Evolutionary conservation across 2,888 invertebrate genomes (phyloP), one percentile per base, ranked within the genome.

Genomic region (Mythimna impura): DNA sequence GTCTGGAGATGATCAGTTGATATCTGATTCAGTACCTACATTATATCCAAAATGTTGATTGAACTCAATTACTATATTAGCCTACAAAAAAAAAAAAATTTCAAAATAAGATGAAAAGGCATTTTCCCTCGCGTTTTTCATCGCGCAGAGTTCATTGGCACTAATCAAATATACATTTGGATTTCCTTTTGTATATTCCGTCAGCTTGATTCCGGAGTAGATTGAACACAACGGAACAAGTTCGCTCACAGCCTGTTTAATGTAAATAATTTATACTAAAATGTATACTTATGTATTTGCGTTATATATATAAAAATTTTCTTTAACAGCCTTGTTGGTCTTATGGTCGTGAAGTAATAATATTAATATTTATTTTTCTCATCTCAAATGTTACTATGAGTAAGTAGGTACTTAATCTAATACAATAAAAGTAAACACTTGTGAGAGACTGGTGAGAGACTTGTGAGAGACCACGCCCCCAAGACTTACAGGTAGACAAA

Each of bases 121-220:
- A 14, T 20, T 76, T 36, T 17, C 76, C 52, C 12, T 61, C 36
- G 1, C 54, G 2, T 61, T 68, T 76, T 50, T 22, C 47, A 76
- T 25, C 20, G 25, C 52, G n/a, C 36, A 54, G 3, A 74, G 67
- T 61, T 61, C 74, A 76, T 50, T 40, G 63, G 54, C 63, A 30
- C 30, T 54, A 71, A 77, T 76, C 64, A 64, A 76, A 77, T 77
- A 70, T 52, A 70, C 58, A 63, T 76, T 70, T 70, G 36, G 36
- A 50, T 61, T 76, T 61, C 69, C 69, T 76, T 54, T 61, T 40
- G 22, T 55, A 68, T 50, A 68, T 68, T 74, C 40, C 54, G 36
- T 69, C 69, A 55, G 74, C 22, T 76, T 62, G 20, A 74, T 76
- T 50, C 69, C 14, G 22, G 60, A 54, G 47, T 14, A 74, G 30